Base-by-base conservation (phyloP, 2,797 vertebrate species). In the Denticeps clupeoides region DNA sequence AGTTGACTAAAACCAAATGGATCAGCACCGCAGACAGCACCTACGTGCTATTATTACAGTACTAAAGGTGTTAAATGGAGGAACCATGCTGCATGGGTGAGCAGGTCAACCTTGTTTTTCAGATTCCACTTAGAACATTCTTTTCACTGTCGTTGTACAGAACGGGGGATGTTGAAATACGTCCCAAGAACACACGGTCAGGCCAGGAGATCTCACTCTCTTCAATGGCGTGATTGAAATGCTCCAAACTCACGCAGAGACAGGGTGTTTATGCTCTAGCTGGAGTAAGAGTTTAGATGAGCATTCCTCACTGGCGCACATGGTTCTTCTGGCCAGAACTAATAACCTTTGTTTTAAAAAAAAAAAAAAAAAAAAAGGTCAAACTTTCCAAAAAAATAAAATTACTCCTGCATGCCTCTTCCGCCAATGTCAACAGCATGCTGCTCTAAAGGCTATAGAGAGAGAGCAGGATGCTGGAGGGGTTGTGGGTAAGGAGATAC, bases 111-210 rank as follows among this genome's bases (percentile, higher is more conserved):
- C 6, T 4, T 25, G 7, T 38, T 52, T 23, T 42, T 31, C 43
- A 55, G 44, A 49, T 48, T 48, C 33, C 37, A 28, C 25, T 31
- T 21, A 51, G 21, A 22, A 47, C 23, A 51, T n/a, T n/a, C n/a
- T n/a, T 47, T 48, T 58, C 3, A 15, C 18, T 45, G 8, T 21
- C 15, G 29, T 37, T 52, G 37, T 45, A 43, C 28, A 25, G n/a
- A 23, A n/a, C 25, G 7, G 18, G 51, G 28, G 23, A 45, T 15
- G 25, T 22, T 45, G 28, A 55, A 19, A 4, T 51, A 32, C 35
- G 52, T 62, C 51, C 51, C 40, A 48, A 43, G 18, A 51, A 45
- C 43, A 58, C 43, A 29, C 9, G 42, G 45, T 25, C 45, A 35
- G 4, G n/a, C 11, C 23, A 27, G 24, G 31, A 26, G 31, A 58